phyloP scores from a whole-genome alignment of 2,888 invertebrate genomes.

The Bedellia somnulentella region DNA sequence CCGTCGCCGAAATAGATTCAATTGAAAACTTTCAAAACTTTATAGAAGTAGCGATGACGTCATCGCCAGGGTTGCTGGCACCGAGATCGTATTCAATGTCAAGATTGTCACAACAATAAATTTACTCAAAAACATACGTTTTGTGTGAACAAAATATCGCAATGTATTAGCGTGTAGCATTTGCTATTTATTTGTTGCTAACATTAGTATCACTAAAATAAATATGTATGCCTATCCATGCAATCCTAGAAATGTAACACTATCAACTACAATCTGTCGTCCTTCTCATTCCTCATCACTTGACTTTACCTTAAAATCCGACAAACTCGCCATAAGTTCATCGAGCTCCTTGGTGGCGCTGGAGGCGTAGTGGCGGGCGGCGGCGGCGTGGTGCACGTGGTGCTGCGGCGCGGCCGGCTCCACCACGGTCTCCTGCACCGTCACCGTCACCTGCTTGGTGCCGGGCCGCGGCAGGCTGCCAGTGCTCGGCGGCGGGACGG shows the following conservation, averaged over 20 bases:
- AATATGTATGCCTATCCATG: background rate
- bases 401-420: conserved; percentile 44
- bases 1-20: no score
- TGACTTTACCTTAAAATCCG: conserved; percentile 85
- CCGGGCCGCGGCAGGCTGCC: conserved; percentile 50
- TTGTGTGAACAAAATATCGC: no score
- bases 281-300: no score
- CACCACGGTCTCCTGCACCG: conserved; percentile 55
- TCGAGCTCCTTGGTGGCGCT: conserved; percentile 93
- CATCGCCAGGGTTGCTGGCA: conserved; percentile 1
- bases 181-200: no score
- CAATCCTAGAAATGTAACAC: background rate
- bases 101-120: conserved; percentile 5
- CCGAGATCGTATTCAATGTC: conserved; percentile 8
- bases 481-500: conserved; percentile 18
- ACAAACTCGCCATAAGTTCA: conserved; percentile 93
- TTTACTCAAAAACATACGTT: no score
- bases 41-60: no score
- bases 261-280: no score
- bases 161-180: no score
- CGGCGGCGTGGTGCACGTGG: conserved; percentile 26
- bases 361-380: conserved; percentile 65
- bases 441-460: conserved; percentile 61
- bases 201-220: no score
- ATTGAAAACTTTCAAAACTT: no score